phyloP scores from a whole-genome alignment of 2,797 vertebrate species.

The Pachyuromys duprasi region DNA sequence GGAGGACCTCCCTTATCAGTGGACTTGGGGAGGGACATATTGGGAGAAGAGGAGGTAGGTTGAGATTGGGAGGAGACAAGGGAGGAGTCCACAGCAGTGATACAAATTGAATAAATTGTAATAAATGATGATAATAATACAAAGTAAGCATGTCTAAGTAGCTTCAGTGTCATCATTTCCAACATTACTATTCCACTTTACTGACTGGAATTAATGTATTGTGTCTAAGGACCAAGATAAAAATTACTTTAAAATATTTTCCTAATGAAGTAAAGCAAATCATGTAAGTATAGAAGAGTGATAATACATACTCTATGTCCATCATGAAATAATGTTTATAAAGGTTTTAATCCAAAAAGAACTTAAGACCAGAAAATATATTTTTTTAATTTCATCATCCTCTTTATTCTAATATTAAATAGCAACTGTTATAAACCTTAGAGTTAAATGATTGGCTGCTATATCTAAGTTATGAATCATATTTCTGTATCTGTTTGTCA shows the following conservation, averaged over 20 bases:
- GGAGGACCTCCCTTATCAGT: too few species aligned
- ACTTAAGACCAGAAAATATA: background rate
- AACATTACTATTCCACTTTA: background rate
- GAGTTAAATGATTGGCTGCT: background rate
- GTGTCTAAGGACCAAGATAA: background rate
- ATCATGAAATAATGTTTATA: background rate
- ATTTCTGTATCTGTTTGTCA: background rate
- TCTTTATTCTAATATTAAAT: background rate
- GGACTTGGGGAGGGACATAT: too few species aligned
- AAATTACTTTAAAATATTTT: background rate
- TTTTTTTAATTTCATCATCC: background rate
- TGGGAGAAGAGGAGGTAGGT: too few species aligned
- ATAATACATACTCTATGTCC: background rate
- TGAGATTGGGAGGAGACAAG: too few species aligned
- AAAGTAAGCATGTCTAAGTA: background rate
- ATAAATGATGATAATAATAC: too few species aligned
- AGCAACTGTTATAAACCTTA: background rate
- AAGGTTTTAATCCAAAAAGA: constrained; percentile 16
- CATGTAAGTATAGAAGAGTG: background rate
- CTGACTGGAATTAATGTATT: background rate
- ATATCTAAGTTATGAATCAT: background rate
- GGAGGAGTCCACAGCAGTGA: too few species aligned
- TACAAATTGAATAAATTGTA: too few species aligned
- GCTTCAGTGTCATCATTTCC: background rate
- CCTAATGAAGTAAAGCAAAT: background rate